Evolutionary conservation across 2,797 vertebrate genomes (phyloP), one percentile per base, ranked within the genome.

Genomic region (Lepus townsendii): DNA sequence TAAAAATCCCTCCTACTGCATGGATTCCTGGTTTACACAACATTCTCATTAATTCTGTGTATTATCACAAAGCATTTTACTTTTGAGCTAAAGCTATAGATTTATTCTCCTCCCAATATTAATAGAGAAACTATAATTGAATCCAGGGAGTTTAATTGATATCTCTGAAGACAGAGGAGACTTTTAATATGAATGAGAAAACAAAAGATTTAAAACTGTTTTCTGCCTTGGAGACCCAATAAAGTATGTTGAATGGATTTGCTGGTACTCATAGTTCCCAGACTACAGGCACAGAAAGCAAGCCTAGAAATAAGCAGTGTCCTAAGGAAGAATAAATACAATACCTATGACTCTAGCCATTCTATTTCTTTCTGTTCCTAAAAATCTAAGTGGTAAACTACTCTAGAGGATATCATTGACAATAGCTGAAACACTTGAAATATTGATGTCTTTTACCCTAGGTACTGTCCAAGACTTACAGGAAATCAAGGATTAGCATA

Each of bases 191-290:
- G 22, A 94, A 47, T 27, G 54, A 35, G 24, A 47, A 47, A 47
- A 47, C 42, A 47, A 47, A 47, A 47, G 42, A 35, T 71, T 83
- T 88, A 38, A 90, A 89, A 88, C 19, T 65, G 7, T 66, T 77
- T 75, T 75, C 52, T 80, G 57, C 65, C 52, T 89, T 89, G 35
- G 62, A 93, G 42, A 80, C 32, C 24, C 71, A 94, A 89, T 83
- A 72, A 93, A 77, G 17, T 71, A 73, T 26, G 8, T 68, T n/a
- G 47, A 76, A 90, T 38, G 68, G 7, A 3, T 93, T 69, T 52
- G 19, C 27, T 90, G 69, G 38, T 66, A 79, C 86, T 94, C 71
- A 78, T 42, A 22, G 5, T 42, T 1, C 83, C 88, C 73, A 90
- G 27, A 65, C 6, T 16, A 42, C 1, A 0, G 26, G 3, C 35